Evolutionary conservation across 2,797 vertebrate genomes (phyloP).

Genomic region (Eidolon dupreanum): DNA sequence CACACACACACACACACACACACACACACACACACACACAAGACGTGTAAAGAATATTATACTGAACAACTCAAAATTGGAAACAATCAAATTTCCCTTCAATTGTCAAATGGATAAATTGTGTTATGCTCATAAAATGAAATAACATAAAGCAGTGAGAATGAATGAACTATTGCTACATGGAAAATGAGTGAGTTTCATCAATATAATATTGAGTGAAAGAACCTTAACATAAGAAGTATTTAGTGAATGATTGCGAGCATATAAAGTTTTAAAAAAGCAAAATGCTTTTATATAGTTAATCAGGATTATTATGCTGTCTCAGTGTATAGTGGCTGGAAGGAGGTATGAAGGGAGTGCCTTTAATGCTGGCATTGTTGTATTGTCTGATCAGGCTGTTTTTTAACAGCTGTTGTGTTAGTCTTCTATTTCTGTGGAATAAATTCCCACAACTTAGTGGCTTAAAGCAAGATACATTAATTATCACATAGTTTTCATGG

Average conservation of each 20-base stretch:
- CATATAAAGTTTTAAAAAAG: not conserved
- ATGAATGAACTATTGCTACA: not conserved
- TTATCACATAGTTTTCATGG: not conserved
- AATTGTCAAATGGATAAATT: not conserved
- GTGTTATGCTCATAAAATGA: not conserved
- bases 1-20: not conserved
- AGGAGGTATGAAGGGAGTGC: fast-evolving
- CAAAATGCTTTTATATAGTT: not conserved
- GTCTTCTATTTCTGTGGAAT: not conserved
- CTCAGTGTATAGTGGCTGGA: not conserved
- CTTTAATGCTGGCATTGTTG: not conserved
- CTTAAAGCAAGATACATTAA: not conserved
- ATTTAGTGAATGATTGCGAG: not conserved
- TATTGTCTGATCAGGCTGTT: not conserved
- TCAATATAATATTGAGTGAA: not conserved
- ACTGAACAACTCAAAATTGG: not conserved
- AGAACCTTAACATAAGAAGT: not conserved
- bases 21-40: not conserved
- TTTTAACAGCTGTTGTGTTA: not conserved
- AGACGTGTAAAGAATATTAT: not conserved
- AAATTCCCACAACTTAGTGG: not conserved
- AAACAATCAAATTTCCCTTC: not conserved
- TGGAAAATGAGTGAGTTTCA: not conserved
- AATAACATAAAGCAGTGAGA: not conserved
- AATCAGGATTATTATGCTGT: not conserved